Evolutionary conservation across 2,888 invertebrate genomes (phyloP), one percentile per base, ranked within the genome.

Genomic region (Galeruca laticollis): DNA sequence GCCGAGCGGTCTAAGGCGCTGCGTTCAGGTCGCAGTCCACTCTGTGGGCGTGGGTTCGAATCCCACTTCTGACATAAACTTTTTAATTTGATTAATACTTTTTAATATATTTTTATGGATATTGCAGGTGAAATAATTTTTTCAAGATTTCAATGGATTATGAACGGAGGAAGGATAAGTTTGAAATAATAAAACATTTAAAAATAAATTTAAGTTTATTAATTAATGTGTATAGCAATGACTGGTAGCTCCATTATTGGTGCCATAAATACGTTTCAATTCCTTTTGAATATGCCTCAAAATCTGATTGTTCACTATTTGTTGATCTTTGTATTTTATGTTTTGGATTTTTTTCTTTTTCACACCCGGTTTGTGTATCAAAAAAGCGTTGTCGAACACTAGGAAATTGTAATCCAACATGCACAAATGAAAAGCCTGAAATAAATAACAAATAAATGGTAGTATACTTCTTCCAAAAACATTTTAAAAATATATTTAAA

Each of bases 1-100:
- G 92, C 92, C 92, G 92, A 93, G 93, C 91, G 93, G 93, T 94
- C 93, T 93, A 94, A 94, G 93, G 93, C 93, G 94, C 89, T 73
- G 73, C 73, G 73, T 73, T 73, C 73, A 73, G 73, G 73, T 73
- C 73, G 73, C 73, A 73, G 73, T 73, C 73, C 71, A 73, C 73
- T 73, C 84, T 85, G 85, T 83, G 84, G 85, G 85, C 85, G 85
- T 85, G 85, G 85, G 85, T 85, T 85, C 85, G 85, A 85, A 85
- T 85, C 82, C 82, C 82, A 81, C 81, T 82, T 78, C 82, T 82
- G 82, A 82, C 82, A n/a, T n/a, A 82, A 37, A 40, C 40, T 66
- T 71, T 69, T 60, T 68, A 8, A 18, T 66, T 63, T 52, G 4
- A 33, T 33, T 33, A 33, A 33, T 6, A 33, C 4, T 33, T 6